Evolutionary conservation across 2,888 invertebrate genomes (phyloP), one percentile per base, ranked within the genome.

Genomic region (Carterocephalus palaemon): DNA sequence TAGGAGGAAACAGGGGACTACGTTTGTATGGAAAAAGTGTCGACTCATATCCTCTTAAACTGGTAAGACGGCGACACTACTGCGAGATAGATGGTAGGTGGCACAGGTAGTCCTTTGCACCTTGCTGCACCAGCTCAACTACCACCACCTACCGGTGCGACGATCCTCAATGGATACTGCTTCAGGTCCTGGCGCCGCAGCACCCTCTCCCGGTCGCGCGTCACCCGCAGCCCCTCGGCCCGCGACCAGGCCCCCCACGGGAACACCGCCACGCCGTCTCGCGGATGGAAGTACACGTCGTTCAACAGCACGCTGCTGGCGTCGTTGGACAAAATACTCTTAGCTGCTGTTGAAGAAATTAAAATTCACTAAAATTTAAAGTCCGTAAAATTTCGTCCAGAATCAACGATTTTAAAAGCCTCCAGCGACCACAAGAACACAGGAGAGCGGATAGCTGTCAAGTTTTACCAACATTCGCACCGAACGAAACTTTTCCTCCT

Each of bases 81-180:
- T n/a, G 4, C 7, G 7, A 29, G 6, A 29, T 15, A 3, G 13
- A 7, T 4, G 13, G 8, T 7, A 12, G 8, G n/a, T 29, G 13
- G n/a, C n/a, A 3, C n/a, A n/a, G n/a, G n/a, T n/a, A n/a, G n/a
- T n/a, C n/a, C n/a, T n/a, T n/a, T n/a, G n/a, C n/a, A n/a, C n/a
- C n/a, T n/a, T n/a, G n/a, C n/a, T n/a, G n/a, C n/a, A n/a, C n/a
- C n/a, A n/a, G n/a, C n/a, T n/a, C n/a, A n/a, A n/a, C n/a, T n/a
- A n/a, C n/a, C n/a, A n/a, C n/a, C n/a, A 20, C 52, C 17, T 73
- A 82, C 84, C 51, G 83, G 84, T 4, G 75, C 63, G 12, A 75
- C 70, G 20, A 83, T 74, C 46, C 60, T 73, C 10, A 83, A 42
- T 1, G 75, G 64, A 48, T 71, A 67, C 9, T 62, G 57, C 22